Percentiles rank a stretch among this genome's conserved stretches.
These are phyloP conservation scores for Sphinx pinastri DNA, from an alignment of 2,888 invertebrate species.

Conservation along the genomic window DNA sequence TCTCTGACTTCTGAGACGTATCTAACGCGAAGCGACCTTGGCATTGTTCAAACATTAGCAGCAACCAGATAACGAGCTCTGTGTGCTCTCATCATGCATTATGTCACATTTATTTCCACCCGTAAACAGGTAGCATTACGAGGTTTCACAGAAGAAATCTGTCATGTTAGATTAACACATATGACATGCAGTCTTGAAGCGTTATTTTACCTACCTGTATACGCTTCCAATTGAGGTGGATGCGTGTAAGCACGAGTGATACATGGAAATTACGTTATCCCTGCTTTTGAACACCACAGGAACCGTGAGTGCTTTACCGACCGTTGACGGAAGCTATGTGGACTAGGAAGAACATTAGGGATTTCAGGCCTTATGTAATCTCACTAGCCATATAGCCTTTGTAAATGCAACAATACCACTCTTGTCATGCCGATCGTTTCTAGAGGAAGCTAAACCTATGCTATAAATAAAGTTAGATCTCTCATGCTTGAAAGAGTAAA, in stretches of 20 bases:
- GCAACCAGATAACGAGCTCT: constrained; percentile 16
- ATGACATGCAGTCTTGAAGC: too few relatives aligned
- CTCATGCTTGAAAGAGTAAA: too few relatives aligned
- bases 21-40: constrained; percentile 13
- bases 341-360: too few relatives aligned
- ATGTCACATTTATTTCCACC: not conserved
- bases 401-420: not conserved
- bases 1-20: constrained; percentile 17
- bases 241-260: not conserved
- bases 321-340: too few relatives aligned
- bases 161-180: not conserved
- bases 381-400: too few relatives aligned
- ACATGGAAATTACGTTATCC: not conserved
- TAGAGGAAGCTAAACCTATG: too few relatives aligned
- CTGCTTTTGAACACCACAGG: too few relatives aligned
- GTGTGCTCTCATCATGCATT: not conserved
- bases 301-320: too few relatives aligned
- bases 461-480: too few relatives aligned
- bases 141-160: not conserved
- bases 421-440: not conserved
- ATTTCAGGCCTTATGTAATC: too few relatives aligned
- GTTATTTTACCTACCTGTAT: not conserved
- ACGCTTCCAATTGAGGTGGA: not conserved
- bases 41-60: constrained; percentile 23
- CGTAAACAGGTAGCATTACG: too few relatives aligned